These are phyloP conservation scores for Emys orbicularis DNA, from an alignment of 2,797 vertebrate species.

Conservation along the genomic window DNA sequence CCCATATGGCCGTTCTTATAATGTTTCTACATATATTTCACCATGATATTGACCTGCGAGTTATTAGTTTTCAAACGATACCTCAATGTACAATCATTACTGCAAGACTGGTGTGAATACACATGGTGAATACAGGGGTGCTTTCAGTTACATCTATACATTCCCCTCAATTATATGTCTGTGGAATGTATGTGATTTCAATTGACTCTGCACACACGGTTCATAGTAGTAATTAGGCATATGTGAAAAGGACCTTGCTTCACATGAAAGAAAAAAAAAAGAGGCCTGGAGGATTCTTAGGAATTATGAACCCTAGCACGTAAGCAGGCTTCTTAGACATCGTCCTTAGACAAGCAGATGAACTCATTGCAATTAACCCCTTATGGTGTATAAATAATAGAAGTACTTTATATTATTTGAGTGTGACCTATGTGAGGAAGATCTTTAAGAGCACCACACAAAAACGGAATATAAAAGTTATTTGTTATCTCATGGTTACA, in stretches of 20 bases:
- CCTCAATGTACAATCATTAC: not conserved
- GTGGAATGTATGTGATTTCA: not conserved
- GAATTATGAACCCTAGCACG: not conserved
- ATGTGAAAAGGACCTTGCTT: not conserved
- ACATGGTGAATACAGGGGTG: too few species aligned
- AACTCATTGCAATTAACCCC: not conserved
- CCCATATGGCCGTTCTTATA: not conserved
- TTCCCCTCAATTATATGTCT: rapidly evolving
- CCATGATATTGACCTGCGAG: not conserved
- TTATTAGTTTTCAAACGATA: not conserved
- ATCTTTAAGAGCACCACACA: not conserved
- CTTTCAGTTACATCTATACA: not conserved
- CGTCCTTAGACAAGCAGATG: not conserved
- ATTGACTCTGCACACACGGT: not conserved
- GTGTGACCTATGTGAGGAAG: not conserved
- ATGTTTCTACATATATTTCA: not conserved
- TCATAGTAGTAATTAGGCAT: not conserved
- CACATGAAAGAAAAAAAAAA: not conserved
- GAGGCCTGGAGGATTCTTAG: not conserved
- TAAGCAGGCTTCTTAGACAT: not conserved
- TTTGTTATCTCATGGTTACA: not conserved
- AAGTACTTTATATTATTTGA: not conserved
- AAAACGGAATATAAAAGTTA: not conserved
- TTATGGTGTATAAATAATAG: not conserved
- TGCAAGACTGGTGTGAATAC: not conserved